A percentile compares a stretch with the other conserved stretches of the same genome.
phyloP scores from a whole-genome alignment of 2,888 invertebrate genomes.

The Nasonia oneida region DNA sequence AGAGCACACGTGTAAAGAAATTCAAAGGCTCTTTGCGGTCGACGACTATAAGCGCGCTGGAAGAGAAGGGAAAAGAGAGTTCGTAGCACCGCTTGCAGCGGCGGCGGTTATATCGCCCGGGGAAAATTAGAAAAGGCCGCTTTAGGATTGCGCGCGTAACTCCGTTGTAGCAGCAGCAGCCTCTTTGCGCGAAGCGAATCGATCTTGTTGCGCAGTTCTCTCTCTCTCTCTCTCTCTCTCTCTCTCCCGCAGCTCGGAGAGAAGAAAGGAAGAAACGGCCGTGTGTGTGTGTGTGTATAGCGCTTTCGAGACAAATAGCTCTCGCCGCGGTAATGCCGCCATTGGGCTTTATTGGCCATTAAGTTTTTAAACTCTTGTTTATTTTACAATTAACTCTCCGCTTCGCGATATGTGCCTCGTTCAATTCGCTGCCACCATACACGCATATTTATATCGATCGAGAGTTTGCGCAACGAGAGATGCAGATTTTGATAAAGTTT shows the following conservation, averaged over 20 bases:
- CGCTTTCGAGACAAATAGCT: constrained; percentile 36
- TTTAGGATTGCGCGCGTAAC: constrained; percentile 41
- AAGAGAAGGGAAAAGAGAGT: constrained; percentile 1
- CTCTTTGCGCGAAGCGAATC: constrained; percentile 19
- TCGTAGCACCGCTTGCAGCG: background rate
- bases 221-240: constrained; percentile 2
- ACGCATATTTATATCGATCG: background rate
- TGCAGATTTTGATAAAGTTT: constrained; percentile 12
- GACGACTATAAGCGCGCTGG: background rate
- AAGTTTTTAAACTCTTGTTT: constrained; percentile 14
- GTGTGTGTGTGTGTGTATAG: background rate
- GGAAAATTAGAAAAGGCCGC: constrained; percentile 57
- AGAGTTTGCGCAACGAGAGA: background rate
- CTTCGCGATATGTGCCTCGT: background rate
- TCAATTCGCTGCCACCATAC: background rate
- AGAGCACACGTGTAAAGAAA: background rate
- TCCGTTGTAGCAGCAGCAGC: constrained; percentile 4
- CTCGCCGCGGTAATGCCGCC: background rate
- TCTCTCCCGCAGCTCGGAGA: background rate
- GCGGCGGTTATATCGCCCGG: constrained; percentile 14
- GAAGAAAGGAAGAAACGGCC: constrained; percentile 41
- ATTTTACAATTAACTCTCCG: constrained; percentile 13
- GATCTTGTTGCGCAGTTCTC: constrained; percentile 12
- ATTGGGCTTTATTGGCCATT: constrained; percentile 22
- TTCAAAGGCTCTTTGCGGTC: constrained; percentile 20